Evolutionary conservation across 1,140 invertebrate species (phyloP), one percentile per base, ranked within the genome.

Genomic region (Tetraneura akinire): DNA sequence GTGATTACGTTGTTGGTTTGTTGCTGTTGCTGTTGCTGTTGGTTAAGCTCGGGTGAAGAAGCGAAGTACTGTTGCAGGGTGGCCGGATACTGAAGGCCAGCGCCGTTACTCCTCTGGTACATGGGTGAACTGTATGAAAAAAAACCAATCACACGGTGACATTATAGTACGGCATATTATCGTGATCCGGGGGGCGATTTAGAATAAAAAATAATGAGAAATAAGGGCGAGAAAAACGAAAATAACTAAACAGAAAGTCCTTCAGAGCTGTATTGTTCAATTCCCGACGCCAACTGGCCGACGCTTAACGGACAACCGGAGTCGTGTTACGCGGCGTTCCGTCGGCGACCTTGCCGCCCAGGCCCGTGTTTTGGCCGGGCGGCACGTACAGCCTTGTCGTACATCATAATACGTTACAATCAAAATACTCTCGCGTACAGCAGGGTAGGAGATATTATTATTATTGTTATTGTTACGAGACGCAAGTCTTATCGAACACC

Each of bases 51-150:
- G 55, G 74, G 74, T 14, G 74, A 78, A 2, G 74, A 45, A 0
- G 74, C 29, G 21, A 78, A 78, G 37, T 78, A 78, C 23, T 78
- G 74, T 29, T 60, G 74, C 37, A 78, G 21, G 8, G 55, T 9
- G 16, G 37, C 9, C 23, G 74, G 42, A 23, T 78, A 62, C 47
- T 49, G 37, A 13, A 45, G 16, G 37, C 74, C 55, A 1, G 5
- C 55, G 6, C 74, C 73, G 73, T 76, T 78, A 60, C 74, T 78
- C 16, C 74, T 57, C 55, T 45, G 74, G 55, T 78, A 78, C 74
- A 78, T 78, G 42, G 74, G 47, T 10, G 74, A 45, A n/a, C 74
- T 78, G 53, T 11, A 29, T 23, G 55, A 16, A 26, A 45, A 29
- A 60, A 3, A 68, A n/a, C n/a, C n/a, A 23, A 68, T 13, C 11